Base-by-base conservation (phyloP, 2,797 vertebrate species). In the Pangasius krempfi region DNA sequence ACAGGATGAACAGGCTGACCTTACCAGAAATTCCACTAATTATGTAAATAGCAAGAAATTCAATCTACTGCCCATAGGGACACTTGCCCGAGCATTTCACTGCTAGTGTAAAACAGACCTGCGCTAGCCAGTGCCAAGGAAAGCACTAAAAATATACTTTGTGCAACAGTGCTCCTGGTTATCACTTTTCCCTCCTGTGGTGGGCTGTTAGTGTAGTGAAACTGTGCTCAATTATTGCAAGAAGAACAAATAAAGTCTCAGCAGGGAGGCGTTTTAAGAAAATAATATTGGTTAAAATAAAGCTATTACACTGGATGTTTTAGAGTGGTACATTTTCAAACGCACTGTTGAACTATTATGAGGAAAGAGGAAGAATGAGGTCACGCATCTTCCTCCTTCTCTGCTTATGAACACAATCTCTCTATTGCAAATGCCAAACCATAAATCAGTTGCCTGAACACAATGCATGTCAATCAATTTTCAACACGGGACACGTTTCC, bases 91-190 rank as follows among this genome's bases (percentile, higher is more conserved):
- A 56, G 83, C 47, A 6, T 44, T 50, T 37, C 72, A 37, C 82
- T n/a, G 66, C 66, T 80, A 66, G 87, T 56, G 58, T 78, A 83
- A 33, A 86, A 86, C 27, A 72, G 68, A 60, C 68, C 84, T 85
- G 81, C 44, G 78, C 78, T 90, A 84, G 20, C 58, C 73, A 50
- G 76, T 88, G 88, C 83, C 79, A 79, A 84, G 89, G 70, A 87
- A 89, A 60, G 56, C 40, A 62, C 90, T 86, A 91, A 89, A 88
- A 89, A 89, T 89, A 90, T 22, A 86, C 40, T 76, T 12, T 37
- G 54, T 82, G 60, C 66, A 89, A 85, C 62, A 83, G 78, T 33
- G 47, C 81, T 85, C 58, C 52, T 80, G 64, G 70, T 78, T 70
- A 80, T 22, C 64, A 27, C 82, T 86, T 86, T 87, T 87, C 76